These are phyloP conservation scores for Gnathonemus echidnorhynchus DNA, from an alignment of 2,113 vertebrate species.

Conservation along the genomic window DNA sequence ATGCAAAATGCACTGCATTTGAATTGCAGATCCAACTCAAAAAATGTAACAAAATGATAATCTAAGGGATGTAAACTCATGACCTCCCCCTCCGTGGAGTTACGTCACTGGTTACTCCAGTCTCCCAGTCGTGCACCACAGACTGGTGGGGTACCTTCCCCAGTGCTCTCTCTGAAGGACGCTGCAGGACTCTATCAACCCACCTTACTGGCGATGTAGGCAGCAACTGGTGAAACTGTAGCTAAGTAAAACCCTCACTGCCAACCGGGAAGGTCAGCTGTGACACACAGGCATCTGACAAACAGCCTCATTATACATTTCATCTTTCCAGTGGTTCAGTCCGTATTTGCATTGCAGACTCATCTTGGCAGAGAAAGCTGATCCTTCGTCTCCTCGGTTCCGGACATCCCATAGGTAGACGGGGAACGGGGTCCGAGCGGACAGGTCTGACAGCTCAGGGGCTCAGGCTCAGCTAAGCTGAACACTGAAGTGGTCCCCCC, in stretches of 20 bases:
- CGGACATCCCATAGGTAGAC: conserved; percentile 23
- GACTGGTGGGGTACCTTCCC: not conserved
- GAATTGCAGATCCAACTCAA: conserved; percentile 31
- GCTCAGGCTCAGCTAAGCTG: not conserved
- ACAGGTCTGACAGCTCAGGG: not conserved
- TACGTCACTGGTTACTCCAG: not conserved
- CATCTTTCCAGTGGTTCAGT: conserved; percentile 17
- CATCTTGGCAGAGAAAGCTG: conserved; percentile 41
- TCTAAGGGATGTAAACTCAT: not conserved
- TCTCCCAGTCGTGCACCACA: not conserved
- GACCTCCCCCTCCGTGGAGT: not conserved
- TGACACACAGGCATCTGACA: not conserved
- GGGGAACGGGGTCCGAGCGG: not conserved
- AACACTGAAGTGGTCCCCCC: not conserved
- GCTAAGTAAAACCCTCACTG: not conserved
- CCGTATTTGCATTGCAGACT: conserved; percentile 47
- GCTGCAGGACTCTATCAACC: not conserved
- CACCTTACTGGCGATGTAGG: not conserved
- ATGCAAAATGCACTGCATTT: conserved; percentile 50
- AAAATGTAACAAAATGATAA: not conserved
- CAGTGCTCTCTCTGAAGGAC: not conserved
- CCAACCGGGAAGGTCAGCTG: not conserved
- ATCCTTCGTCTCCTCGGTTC: not conserved
- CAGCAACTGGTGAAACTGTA: not conserved
- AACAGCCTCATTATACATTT: not conserved